A percentile compares a stretch with the other conserved stretches of the same genome.
Conservation (phyloP, 2,113 vertebrate genomes). For the Apistogramma diplotaenia region DNA sequence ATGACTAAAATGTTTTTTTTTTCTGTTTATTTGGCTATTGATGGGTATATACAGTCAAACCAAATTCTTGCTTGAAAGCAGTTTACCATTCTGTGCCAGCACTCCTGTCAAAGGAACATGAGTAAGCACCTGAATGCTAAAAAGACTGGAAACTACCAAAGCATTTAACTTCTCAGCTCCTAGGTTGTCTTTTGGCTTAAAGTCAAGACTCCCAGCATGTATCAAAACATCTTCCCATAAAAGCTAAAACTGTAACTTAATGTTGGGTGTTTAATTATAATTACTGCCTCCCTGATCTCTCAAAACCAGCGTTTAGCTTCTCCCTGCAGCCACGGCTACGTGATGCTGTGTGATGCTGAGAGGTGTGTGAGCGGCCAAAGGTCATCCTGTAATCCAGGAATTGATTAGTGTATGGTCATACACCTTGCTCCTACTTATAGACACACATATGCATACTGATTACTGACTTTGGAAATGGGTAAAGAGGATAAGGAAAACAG, state of each 20-base stretch:
- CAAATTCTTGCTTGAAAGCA: constrained; percentile 23
- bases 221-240: neutral
- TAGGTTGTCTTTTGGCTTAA: neutral
- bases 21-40: neutral
- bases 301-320: neutral
- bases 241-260: neutral
- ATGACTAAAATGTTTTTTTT: neutral
- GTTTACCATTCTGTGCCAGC: constrained; percentile 44
- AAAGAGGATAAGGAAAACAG: constrained; percentile 31
- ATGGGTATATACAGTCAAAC: neutral
- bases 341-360: constrained; percentile 14
- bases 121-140: constrained; percentile 45
- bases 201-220: neutral
- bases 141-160: constrained; percentile 19
- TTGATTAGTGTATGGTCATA: constrained; percentile 67
- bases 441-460: constrained; percentile 48
- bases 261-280: neutral
- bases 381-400: constrained; percentile 40
- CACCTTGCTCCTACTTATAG: constrained; percentile 2
- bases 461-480: constrained; percentile 53
- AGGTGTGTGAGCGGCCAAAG: constrained; percentile 38
- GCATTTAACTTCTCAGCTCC: constrained; percentile 1
- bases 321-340: neutral
- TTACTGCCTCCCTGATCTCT: neutral
- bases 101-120: constrained; percentile 28